Conservation (phyloP, 2,113 vertebrate species). For the Bufo gargarizans region DNA sequence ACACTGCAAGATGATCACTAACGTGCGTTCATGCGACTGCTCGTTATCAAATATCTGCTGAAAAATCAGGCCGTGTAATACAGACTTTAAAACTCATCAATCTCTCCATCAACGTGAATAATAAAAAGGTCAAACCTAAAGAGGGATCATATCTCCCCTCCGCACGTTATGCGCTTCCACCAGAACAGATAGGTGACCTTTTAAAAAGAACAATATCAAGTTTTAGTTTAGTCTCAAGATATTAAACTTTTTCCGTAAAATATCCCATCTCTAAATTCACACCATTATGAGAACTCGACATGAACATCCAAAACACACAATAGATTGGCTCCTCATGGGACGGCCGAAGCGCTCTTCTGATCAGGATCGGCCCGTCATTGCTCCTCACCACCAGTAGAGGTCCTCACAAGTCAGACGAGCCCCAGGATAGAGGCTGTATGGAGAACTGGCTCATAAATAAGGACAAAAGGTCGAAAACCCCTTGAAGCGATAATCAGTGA, state of each 20-base stretch:
- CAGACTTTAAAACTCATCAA: background rate
- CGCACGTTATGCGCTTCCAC: background rate
- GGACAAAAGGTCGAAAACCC: background rate
- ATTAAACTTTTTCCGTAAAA: background rate
- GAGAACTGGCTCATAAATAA: background rate
- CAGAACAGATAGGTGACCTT: background rate
- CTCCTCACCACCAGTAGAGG: background rate
- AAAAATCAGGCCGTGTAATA: background rate
- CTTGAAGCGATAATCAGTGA: background rate
- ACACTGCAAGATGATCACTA: too few species aligned
- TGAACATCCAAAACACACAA: background rate
- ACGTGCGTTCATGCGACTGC: too few species aligned
- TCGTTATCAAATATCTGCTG: too few species aligned
- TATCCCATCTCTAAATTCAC: background rate
- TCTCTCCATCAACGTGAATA: background rate
- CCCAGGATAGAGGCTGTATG: background rate
- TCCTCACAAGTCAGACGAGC: background rate
- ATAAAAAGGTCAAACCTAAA: conserved; percentile 16
- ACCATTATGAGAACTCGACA: background rate
- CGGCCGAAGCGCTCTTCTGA: background rate
- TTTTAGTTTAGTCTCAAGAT: background rate
- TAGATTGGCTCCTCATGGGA: background rate
- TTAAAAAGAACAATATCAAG: background rate
- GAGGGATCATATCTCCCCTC: background rate
- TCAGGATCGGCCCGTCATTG: background rate